phyloP scores from a whole-genome alignment of 2,797 vertebrate species.

The Prunella strophiata region DNA sequence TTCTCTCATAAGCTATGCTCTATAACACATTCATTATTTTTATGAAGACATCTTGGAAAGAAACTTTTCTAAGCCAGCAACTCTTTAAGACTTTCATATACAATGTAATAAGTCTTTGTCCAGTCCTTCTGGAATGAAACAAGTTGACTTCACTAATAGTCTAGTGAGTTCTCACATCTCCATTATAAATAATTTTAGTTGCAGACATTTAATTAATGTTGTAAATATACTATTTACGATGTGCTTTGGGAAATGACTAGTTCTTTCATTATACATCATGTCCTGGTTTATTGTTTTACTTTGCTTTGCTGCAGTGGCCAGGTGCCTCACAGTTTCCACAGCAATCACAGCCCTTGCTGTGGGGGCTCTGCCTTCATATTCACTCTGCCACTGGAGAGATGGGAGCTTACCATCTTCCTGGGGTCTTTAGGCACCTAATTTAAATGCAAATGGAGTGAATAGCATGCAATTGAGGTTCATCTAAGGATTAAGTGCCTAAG shows the following conservation, averaged over 20 bases:
- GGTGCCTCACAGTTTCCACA: neutral
- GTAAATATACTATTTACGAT: constrained; percentile 54
- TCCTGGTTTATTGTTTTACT: constrained; percentile 4
- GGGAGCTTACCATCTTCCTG: neutral
- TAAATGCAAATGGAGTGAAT: neutral
- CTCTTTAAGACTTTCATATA: neutral
- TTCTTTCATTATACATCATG: neutral
- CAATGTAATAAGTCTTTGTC: constrained; percentile 16
- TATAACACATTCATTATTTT: neutral
- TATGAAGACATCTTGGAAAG: neutral
- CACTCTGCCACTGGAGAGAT: neutral
- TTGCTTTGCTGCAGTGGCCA: neutral
- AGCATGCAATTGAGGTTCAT: neutral
- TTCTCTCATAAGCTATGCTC: neutral
- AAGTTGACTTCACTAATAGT: constrained; percentile 56
- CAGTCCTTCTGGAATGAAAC: constrained; percentile 32
- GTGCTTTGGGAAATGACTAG: constrained; percentile 21
- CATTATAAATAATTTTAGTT: constrained; percentile 68
- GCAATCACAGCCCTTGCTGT: neutral
- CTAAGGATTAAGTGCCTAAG: neutral
- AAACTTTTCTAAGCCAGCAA: constrained; percentile 36
- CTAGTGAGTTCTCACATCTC: constrained; percentile 49
- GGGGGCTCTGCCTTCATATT: neutral
- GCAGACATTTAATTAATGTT: constrained; percentile 63
- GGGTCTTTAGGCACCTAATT: neutral